Evolutionary conservation across 1,140 invertebrate species (phyloP), one percentile per base, ranked within the genome.

Genomic region (Lamellibrachia luymesi): DNA sequence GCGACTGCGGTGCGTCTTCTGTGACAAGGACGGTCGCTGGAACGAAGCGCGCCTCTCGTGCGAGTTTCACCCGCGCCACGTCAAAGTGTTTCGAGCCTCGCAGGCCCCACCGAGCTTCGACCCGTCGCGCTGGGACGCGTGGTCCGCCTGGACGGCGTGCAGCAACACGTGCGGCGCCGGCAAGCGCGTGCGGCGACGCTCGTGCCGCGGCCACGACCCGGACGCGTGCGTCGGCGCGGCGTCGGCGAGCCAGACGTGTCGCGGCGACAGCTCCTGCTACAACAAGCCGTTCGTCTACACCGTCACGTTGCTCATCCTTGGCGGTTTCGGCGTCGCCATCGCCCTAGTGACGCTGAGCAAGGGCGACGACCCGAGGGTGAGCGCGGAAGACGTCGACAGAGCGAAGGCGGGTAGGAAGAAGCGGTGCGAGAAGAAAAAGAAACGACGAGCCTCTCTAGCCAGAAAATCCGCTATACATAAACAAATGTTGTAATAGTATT

Each of bases 101-200:
- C 8, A 22, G 17, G 64, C 64, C 13, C 4, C 64, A 22, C 17
- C 8, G 64, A 22, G 25, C 64, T 17, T 22, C n/a, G 95, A 94
- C 64, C 94, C 94, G 51, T 94, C 94, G 4, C 92, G 94, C 6
- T 95, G 92, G 93, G 90, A 90, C 10, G 92, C 91, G 8, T 95
- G 95, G 95, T n/a, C 51, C 25, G 25, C 91, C 13, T 94, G 94
- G 94, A 90, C 89, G n/a, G 27, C 38, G 25, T 94, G 94, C 92
- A 94, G 90, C 64, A 94, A 94, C 13, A 94, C 94, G 5, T 94
- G 94, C 89, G 94, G 95, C 93, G 94, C 94, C 13, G 52, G 93
- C 93, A 95, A 27, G 90, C 92, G 50, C 7, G 50, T 52, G 49
- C 50, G 93, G 50, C 50, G 50, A 38, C 94, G 95, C 38, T 92